Base-by-base conservation (phyloP, 2,888 invertebrate species). In the Rutpela maculata region DNA sequence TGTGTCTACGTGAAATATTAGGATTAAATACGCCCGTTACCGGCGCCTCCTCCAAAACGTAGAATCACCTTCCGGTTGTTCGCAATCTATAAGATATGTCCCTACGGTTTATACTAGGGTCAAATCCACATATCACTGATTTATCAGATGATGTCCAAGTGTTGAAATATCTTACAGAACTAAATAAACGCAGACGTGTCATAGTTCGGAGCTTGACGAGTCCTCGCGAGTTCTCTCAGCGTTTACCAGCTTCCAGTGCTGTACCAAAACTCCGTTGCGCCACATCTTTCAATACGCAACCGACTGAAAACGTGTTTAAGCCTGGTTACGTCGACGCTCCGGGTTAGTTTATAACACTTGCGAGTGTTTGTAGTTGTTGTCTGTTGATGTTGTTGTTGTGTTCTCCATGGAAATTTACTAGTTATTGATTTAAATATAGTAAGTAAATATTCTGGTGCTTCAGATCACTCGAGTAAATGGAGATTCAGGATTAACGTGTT, bases 161-260 rank as follows among this genome's bases (percentile, higher is more conserved):
- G 71, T 69, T 76, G 78, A 76, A 63, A 77, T 73, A 74, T 78
- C 78, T 78, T 79, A 72, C 76, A 76, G 82, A 69, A 79, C 81
- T 70, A 76, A 78, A 81, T 79, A 78, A 81, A 82, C 81, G 77
- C 80, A 78, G 81, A 81, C 83, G 81, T 81, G 82, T 75, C 78
- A 80, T 73, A 81, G 82, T 79, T 83, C 84, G 83, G 83, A 69
- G 77, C 78, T 78, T 75, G 75, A 79, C 83, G 84, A 80, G 72
- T 76, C 74, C 77, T 71, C 78, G 77, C 79, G 79, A 75, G 76
- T 78, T 80, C 80, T 77, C 80, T 72, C 74, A 73, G 76, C 76
- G 81, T 77, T 79, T 77, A 66, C 80, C 77, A 67, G 78, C 82
- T 74, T 80, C 82, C 83, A 84, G 83, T 84, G 81, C 77, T 82